Percentiles rank a stretch among this genome's conserved stretches.
phyloP scores from a whole-genome alignment of 2,888 invertebrate genomes.

The Pandemis corylana region DNA sequence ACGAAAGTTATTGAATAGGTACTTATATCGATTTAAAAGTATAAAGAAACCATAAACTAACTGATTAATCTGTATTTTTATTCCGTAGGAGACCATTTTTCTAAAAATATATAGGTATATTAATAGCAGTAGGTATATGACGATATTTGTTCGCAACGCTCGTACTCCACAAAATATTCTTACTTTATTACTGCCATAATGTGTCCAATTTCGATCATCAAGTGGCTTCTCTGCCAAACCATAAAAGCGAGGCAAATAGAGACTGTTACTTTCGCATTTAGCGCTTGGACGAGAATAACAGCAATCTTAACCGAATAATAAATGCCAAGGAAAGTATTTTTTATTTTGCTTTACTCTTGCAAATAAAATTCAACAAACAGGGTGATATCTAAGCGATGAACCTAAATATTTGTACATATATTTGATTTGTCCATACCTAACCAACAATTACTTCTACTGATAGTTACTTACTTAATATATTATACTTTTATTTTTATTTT shows the following conservation, averaged over 20 bases:
- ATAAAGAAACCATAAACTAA: not conserved
- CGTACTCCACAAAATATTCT: not conserved
- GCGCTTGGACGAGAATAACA: not conserved
- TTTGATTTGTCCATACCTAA: no score
- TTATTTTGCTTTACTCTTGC: no score
- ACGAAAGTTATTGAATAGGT: no score
- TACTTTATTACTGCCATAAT: not conserved
- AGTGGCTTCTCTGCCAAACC: slow-evolving; percentile 1
- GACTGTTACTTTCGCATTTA: not conserved
- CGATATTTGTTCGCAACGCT: not conserved
- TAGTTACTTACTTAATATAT: no score
- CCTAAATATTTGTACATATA: no score
- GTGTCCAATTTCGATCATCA: not conserved
- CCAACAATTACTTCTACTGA: no score
- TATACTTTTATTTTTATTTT: no score
- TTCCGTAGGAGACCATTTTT: not conserved
- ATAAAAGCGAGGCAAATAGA: not conserved
- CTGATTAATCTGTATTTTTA: not conserved
- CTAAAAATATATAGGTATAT: not conserved
- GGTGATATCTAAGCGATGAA: no score
- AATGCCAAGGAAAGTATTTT: not conserved
- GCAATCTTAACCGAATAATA: not conserved
- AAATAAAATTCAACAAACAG: no score
- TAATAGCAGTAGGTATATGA: no score
- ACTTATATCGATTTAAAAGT: no score